phyloP scores from a whole-genome alignment of 2,113 vertebrate genomes.

The Pipra filicauda region DNA sequence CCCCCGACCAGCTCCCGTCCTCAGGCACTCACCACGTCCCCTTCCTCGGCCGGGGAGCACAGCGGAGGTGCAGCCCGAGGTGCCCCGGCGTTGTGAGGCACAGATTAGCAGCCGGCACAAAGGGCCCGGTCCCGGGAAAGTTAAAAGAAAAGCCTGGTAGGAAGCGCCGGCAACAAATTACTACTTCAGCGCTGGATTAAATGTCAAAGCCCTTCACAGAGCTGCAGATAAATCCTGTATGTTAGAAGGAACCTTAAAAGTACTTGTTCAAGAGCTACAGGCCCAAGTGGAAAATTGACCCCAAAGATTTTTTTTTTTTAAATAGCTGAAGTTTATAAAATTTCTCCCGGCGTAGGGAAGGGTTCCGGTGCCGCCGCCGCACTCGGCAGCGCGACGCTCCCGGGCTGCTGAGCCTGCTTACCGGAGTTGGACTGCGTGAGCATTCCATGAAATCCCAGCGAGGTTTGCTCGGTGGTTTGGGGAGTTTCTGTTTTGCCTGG shows the following conservation, averaged over 20 bases:
- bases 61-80: background rate
- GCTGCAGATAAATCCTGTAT: slow-evolving; percentile 74
- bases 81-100: slow-evolving; percentile 1
- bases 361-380: background rate
- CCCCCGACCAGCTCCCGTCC: background rate
- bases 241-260: slow-evolving; percentile 72
- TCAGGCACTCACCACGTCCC: background rate
- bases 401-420: background rate
- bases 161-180: slow-evolving; percentile 72
- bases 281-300: slow-evolving; percentile 79
- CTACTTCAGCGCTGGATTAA: slow-evolving; percentile 71
- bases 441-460: background rate
- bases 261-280: slow-evolving; percentile 67
- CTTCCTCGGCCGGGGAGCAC: background rate
- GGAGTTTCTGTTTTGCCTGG: background rate
- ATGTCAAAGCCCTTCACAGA: slow-evolving; percentile 75
- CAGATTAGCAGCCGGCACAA: slow-evolving; percentile 37
- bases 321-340: slow-evolving; percentile 71
- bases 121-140: slow-evolving; percentile 35
- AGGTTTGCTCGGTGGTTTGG: background rate
- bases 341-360: slow-evolving; percentile 19
- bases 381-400: background rate
- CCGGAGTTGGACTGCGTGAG: background rate
- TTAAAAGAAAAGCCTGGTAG: slow-evolving; percentile 66
- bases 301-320: slow-evolving; percentile 58